Conservation (phyloP, 2,888 invertebrate species). For the Hedychridium roseum region DNA sequence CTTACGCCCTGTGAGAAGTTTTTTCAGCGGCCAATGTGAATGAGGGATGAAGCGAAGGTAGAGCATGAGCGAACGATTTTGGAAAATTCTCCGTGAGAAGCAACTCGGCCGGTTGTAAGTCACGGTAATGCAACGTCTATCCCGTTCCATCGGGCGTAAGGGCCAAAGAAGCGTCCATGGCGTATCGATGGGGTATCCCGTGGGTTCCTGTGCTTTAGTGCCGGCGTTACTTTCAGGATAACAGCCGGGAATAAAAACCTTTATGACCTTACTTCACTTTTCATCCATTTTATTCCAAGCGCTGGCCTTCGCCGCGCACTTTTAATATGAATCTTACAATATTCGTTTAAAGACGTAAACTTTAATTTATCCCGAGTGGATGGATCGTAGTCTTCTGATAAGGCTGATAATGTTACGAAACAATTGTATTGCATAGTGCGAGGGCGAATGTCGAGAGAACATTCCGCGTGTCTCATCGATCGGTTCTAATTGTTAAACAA, state of each 20-base stretch:
- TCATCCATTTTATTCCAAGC: conserved; percentile 39
- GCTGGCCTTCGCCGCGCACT: background rate
- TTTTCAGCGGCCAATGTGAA: conserved; percentile 5
- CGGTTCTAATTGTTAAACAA: background rate
- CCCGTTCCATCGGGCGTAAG: conserved; percentile 22
- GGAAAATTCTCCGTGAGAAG: background rate
- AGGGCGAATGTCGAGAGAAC: too few relatives aligned
- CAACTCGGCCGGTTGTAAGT: conserved; percentile 27
- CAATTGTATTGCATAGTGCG: too few relatives aligned
- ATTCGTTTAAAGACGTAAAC: too few relatives aligned
- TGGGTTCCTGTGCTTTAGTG: conserved; percentile 48
- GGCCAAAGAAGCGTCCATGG: conserved; percentile 25
- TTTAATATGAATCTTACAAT: background rate
- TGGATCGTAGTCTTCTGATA: too few relatives aligned
- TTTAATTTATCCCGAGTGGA: too few relatives aligned
- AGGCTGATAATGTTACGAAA: too few relatives aligned
- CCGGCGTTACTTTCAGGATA: conserved; percentile 54
- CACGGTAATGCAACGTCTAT: conserved; percentile 39
- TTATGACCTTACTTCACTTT: conserved; percentile 53
- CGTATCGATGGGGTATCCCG: conserved; percentile 42
- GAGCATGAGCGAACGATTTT: background rate
- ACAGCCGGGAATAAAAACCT: conserved; percentile 56
- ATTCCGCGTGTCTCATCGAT: background rate
- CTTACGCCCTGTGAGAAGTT: background rate
- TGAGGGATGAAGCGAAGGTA: background rate